Evolutionary conservation across 2,797 vertebrate species (phyloP).

Genomic region (Discoglossus pictus): DNA sequence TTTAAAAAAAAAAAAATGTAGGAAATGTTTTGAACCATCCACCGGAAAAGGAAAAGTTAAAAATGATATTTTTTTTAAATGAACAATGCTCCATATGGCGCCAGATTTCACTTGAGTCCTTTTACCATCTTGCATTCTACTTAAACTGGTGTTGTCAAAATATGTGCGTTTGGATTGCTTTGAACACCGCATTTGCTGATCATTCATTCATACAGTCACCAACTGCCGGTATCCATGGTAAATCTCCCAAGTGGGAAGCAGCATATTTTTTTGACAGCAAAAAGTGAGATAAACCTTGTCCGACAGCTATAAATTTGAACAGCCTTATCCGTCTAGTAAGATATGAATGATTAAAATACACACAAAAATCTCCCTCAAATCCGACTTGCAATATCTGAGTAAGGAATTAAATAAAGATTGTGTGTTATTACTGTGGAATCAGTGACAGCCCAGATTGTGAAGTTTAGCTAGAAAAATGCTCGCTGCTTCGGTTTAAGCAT

Average conservation of each 20-base stretch:
- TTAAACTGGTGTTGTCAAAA: constrained; percentile 47
- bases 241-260: constrained; percentile 28
- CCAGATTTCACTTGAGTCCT: constrained; percentile 28
- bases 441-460: constrained; percentile 5
- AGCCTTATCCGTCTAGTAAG: constrained; percentile 1
- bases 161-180: constrained; percentile 42
- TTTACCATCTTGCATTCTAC: constrained; percentile 43
- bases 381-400: not conserved
- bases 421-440: not conserved
- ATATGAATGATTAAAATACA: constrained; percentile 18
- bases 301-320: constrained; percentile 36
- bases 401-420: constrained; percentile 6
- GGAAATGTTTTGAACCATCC: constrained; percentile 31
- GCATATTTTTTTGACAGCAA: constrained; percentile 23
- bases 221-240: constrained; percentile 11
- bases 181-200: constrained; percentile 18
- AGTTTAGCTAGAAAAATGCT: not conserved
- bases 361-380: not conserved
- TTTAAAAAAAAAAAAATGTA: constrained; percentile 39
- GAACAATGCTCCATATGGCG: constrained; percentile 34
- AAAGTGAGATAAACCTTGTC: constrained; percentile 35
- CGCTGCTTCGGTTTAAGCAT: not conserved
- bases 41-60: constrained; percentile 30
- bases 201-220: constrained; percentile 12
- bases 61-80: not conserved